Evolutionary conservation across 1,140 invertebrate species (phyloP).

Genomic region (Trinorchestia longiramus): DNA sequence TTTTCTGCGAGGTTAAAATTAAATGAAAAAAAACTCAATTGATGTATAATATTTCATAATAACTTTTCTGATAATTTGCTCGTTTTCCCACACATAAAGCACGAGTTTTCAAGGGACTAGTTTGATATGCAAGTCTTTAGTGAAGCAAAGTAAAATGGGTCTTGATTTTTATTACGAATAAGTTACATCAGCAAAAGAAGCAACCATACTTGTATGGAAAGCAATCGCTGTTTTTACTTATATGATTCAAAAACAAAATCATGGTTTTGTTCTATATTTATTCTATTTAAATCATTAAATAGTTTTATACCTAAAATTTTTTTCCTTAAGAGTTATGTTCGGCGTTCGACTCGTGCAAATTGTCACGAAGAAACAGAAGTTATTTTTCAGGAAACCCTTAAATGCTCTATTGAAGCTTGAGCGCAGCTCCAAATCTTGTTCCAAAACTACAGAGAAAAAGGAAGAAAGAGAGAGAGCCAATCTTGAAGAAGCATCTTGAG

Average conservation of each 20-base stretch:
- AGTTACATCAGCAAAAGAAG: not conserved
- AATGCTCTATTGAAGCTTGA: not conserved
- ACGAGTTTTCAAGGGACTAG: no score
- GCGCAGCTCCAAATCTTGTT: not conserved
- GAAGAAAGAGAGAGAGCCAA: not conserved
- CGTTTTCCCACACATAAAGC: no score
- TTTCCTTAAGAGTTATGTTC: not conserved
- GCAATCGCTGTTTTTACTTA: not conserved
- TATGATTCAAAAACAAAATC: not conserved
- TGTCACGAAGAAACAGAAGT: not conserved
- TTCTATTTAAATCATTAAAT: no score
- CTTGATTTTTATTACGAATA: not conserved
- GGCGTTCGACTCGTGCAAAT: not conserved
- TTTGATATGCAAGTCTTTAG: no score
- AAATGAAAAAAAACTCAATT: no score
- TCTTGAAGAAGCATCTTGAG: not conserved
- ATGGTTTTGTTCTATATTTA: not conserved
- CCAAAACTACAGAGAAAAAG: not conserved
- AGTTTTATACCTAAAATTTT: no score
- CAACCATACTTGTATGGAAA: not conserved
- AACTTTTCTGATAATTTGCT: no score
- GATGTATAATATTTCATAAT: no score
- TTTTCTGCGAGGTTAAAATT: no score
- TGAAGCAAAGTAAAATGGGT: no score
- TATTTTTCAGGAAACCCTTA: not conserved